Conservation (phyloP, 2,113 vertebrate species). For the Furnarius figulus region DNA sequence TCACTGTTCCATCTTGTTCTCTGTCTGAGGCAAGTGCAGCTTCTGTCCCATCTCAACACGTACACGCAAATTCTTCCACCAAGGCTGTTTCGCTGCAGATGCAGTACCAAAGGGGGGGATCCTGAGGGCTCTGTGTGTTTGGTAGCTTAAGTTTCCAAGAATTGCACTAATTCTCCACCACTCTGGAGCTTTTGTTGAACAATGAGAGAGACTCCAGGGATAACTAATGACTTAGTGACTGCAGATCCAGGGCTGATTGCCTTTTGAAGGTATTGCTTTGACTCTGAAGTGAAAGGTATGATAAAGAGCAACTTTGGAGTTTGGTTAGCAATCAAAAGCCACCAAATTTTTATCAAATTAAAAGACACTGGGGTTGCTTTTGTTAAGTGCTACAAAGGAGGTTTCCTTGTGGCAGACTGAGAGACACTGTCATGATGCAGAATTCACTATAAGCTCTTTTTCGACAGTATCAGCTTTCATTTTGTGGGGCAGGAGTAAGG, state of each 20-base stretch:
- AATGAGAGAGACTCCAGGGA: neutral
- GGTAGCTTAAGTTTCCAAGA: neutral
- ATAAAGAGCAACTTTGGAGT: accelerated
- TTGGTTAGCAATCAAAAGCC: neutral
- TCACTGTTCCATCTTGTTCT: neutral
- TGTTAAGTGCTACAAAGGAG: neutral
- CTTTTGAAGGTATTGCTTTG: neutral
- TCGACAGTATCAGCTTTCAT: neutral
- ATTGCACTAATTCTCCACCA: neutral
- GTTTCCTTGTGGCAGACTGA: neutral
- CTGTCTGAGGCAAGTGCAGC: neutral
- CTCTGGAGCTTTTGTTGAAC: neutral
- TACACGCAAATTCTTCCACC: neutral
- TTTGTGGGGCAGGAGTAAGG: neutral
- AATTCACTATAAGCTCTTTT: neutral
- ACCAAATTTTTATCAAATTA: neutral
- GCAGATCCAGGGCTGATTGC: neutral
- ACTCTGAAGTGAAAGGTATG: neutral
- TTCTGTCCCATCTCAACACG: neutral
- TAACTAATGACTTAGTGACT: neutral
- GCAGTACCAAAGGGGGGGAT: neutral
- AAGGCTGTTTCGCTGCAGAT: neutral
- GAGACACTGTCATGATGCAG: neutral
- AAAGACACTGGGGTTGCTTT: neutral
- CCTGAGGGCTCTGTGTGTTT: neutral